Base-by-base conservation (phyloP, 2,113 vertebrate species). In the Centropus unirufus region DNA sequence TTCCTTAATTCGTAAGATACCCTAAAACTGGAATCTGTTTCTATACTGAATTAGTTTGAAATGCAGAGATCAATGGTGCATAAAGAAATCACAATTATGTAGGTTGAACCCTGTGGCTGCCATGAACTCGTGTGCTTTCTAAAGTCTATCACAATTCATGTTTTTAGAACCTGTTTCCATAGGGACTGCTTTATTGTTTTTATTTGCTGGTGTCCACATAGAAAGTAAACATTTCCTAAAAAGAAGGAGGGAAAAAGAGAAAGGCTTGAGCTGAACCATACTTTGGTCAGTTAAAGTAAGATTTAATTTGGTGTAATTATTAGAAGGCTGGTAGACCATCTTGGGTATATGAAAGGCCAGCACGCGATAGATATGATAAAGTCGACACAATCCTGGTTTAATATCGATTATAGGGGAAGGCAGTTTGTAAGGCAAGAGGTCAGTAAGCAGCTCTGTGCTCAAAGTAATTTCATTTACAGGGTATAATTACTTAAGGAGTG, bases 381-480 rank as follows among this genome's bases (percentile, higher is more conserved):
- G 8, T 90, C 90, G 59, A 79, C 42, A 22, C 15, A 70, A 3
- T 87, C 72, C 8, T 88, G 22, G 10, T 74, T 90, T 77, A 54
- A 14, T 62, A 30, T 0, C 2, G 46, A 9, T 83, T 66, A 8
- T 2, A 75, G n/a, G 12, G 5, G 19, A 74, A 73, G 46, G 27
- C 36, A 66, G 0, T 57, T 92, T 80, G 51, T 24, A 91, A 89
- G 47, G 30, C 66, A 59, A 70, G 36, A 62, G 34, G 49, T 85
- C 69, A 78, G 32, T 84, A 59, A 70, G 57, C 78, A 78, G 21
- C 12, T 83, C 36, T 14, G 8, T 80, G 59, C 36, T 93, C 51
- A 27, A 20, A 81, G 21, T 75, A 70, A 64, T 92, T 94, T 89
- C 11, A 82, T 94, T 92, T 67, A 81, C 34, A 58, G 24, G 16